phyloP scores from a whole-genome alignment of 2,797 vertebrate species.

The Urosaurus nigricauda region DNA sequence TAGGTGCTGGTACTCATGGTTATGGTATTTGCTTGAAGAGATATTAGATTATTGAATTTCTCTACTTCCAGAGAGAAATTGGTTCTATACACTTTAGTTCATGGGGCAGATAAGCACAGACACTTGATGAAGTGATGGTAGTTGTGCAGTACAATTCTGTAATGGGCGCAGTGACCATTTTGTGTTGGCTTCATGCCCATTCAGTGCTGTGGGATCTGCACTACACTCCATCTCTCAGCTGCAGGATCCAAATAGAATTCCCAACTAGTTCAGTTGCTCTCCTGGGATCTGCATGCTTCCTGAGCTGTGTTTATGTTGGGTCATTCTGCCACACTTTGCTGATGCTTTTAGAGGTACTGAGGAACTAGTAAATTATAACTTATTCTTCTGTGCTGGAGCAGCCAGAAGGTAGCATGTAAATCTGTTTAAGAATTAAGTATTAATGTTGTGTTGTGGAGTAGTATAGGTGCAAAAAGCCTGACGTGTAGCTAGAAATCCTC shows the following conservation, averaged over 20 bases:
- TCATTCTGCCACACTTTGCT: background rate
- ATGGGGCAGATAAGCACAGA: no score
- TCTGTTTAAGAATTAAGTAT: background rate
- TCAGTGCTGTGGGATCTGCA: background rate
- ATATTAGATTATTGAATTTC: background rate
- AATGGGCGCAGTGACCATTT: background rate
- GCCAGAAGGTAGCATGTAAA: background rate
- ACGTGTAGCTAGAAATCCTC: background rate
- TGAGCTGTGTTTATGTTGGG: background rate
- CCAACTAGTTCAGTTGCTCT: conserved; percentile 28
- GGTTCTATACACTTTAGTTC: no score
- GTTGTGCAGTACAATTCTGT: background rate
- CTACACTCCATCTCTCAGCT: background rate
- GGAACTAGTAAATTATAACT: background rate
- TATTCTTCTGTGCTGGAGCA: background rate
- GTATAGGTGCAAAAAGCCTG: background rate
- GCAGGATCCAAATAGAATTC: conserved; percentile 13
- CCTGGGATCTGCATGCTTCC: background rate
- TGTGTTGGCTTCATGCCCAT: conserved; percentile 14
- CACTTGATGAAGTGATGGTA: background rate
- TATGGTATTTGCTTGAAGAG: background rate
- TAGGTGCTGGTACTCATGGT: background rate
- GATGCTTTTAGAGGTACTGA: conserved; percentile 8
- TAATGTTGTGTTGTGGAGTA: background rate
- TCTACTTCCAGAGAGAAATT: background rate